Conservation (phyloP, 2,113 vertebrate genomes). For the Pluvialis apricaria region DNA sequence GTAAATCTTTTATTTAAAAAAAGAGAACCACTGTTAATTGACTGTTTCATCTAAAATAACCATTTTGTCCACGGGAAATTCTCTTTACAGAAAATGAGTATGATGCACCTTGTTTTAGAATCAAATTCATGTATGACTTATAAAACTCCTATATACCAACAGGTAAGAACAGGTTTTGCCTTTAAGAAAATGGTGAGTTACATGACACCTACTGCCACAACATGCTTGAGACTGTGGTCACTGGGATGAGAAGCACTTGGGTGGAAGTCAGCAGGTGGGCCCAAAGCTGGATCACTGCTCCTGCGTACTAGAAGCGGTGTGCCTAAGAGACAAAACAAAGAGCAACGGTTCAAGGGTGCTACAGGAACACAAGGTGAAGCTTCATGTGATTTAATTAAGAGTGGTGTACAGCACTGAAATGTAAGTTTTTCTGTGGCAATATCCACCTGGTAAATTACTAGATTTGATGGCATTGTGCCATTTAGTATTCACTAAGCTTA, state of each 20-base stretch:
- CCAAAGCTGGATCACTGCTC: slow-evolving; percentile 89
- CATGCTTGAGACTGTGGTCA: slow-evolving; percentile 68
- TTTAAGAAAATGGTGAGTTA: background rate
- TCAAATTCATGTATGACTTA: background rate
- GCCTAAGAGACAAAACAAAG: slow-evolving; percentile 69
- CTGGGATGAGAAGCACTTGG: slow-evolving; percentile 65
- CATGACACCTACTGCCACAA: slow-evolving; percentile 69
- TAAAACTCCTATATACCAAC: background rate
- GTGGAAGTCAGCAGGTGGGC: slow-evolving; percentile 73
- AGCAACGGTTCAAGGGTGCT: slow-evolving; percentile 2
- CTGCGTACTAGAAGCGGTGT: slow-evolving; percentile 93
- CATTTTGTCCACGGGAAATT: background rate
- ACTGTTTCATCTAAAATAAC: background rate
- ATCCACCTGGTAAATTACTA: background rate
- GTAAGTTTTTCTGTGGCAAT: background rate
- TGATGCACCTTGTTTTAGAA: background rate
- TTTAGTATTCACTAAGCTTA: background rate
- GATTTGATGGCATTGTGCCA: background rate
- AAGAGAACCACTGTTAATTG: background rate
- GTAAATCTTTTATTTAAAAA: background rate
- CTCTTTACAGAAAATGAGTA: background rate
- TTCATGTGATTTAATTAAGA: slow-evolving; percentile 7
- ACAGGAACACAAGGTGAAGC: background rate
- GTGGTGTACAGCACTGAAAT: background rate
- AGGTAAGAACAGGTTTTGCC: background rate